These are phyloP conservation scores for Anarsia innoxiella DNA, from an alignment of 2,888 invertebrate species.

Conservation along the genomic window DNA sequence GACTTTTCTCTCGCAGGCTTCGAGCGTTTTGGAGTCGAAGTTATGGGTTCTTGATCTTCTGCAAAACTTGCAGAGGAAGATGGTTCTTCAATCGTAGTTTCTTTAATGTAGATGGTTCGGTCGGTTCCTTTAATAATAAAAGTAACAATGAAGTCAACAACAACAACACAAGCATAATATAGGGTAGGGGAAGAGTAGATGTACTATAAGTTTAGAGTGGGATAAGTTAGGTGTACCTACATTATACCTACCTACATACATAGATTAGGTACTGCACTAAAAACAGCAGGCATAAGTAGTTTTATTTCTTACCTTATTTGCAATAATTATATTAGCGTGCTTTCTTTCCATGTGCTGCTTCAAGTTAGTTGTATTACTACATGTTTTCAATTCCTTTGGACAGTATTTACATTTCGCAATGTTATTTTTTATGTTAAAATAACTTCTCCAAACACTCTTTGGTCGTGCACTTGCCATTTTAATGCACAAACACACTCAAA, in stretches of 20 bases:
- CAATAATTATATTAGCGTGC: slow-evolving; percentile 17
- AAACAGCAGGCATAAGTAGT: too few species aligned
- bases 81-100: too few species aligned
- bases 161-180: too few species aligned
- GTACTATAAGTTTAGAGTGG: too few species aligned
- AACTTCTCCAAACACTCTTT: neutral
- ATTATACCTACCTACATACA: too few species aligned
- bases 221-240: too few species aligned
- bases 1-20: too few species aligned
- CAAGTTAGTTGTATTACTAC: slow-evolving; percentile 18
- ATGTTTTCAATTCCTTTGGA: slow-evolving; percentile 19
- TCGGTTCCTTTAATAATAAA: too few species aligned
- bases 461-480: neutral
- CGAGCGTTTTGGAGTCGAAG: slow-evolving; percentile 11
- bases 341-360: slow-evolving; percentile 21
- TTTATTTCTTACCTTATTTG: slow-evolving; percentile 1
- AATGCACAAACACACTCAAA: neutral
- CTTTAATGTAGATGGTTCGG: too few species aligned
- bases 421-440: neutral
- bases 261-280: slow-evolving; percentile 1
- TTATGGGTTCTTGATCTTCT: slow-evolving; percentile 6
- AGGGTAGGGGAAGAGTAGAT: too few species aligned
- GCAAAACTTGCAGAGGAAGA: slow-evolving; percentile 8
- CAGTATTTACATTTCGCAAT: slow-evolving; percentile 14
- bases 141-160: too few species aligned